Evolutionary conservation across 2,797 vertebrate species (phyloP), one percentile per base, ranked within the genome.

Genomic region (Falco cherrug): DNA sequence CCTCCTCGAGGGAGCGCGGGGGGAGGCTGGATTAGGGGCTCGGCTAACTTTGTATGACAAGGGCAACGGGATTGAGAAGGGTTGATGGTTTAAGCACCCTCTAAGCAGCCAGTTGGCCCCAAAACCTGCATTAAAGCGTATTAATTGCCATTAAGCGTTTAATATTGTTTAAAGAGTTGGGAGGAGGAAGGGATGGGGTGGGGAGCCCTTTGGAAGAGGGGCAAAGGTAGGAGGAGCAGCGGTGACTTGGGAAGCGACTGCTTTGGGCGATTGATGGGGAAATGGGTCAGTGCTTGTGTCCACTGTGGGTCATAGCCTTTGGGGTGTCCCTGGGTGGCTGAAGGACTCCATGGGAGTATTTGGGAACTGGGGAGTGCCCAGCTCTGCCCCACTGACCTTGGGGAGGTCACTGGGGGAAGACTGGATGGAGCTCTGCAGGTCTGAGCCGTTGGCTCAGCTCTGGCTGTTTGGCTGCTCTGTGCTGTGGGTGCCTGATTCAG

Each of bases 91-190:
- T 97, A 97, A 97, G 97, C 71, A 87, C 71, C 92, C 68, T 96
- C 87, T 97, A 97, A 98, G 97, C 90, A 96, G 95, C 93, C 92
- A 81, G 93, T 97, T 96, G 95, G 97, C 96, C 97, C 96, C 97
- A 96, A 97, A 97, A 97, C 97, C 96, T 97, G 94, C 80, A 84
- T 95, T 97, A 98, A 97, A 93, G 90, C 5, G 67, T 94, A 96
- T 97, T 98, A 97, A 93, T 96, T 97, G 91, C 96, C 95, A 96
- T 94, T 97, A 98, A 97, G 97, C 92, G 95, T 97, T 97, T 97
- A 97, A 97, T 95, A 81, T 97, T 92, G 93, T 93, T 96, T 96
- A 77, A 94, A 81, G 94, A 87, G 91, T 95, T 95, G 94, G 75
- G 53, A 45, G 71, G 68, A 91, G 96, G 93, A 92, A 91, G 53